These are phyloP conservation scores for Onychorhynchus coronatus DNA, from an alignment of 2,113 vertebrate species.

Conservation along the genomic window DNA sequence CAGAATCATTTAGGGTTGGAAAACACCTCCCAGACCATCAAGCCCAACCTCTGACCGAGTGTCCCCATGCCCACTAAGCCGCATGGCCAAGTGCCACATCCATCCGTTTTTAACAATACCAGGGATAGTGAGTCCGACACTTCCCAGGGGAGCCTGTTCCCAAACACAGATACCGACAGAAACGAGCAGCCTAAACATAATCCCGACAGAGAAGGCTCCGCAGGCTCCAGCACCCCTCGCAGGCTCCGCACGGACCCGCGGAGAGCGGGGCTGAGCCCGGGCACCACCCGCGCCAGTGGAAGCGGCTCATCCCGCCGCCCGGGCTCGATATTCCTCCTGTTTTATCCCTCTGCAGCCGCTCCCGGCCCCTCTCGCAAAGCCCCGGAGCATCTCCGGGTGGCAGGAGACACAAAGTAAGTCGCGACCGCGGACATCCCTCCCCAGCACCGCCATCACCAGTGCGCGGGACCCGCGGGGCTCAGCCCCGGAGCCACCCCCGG, in stretches of 20 bases:
- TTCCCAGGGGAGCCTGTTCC: background rate
- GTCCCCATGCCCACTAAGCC: background rate
- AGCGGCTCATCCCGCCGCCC: background rate
- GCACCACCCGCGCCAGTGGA: background rate
- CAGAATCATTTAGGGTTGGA: background rate
- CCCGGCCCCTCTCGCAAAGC: background rate
- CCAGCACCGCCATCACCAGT: background rate
- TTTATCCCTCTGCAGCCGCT: background rate
- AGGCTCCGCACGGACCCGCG: background rate
- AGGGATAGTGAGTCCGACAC: background rate
- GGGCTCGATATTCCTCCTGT: background rate
- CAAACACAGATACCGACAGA: background rate
- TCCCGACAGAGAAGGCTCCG: fast-evolving
- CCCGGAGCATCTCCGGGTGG: background rate
- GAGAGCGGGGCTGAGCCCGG: background rate
- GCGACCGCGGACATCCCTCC: background rate
- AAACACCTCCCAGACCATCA: background rate
- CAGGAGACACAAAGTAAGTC: background rate
- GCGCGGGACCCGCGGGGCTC: background rate
- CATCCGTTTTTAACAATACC: background rate
- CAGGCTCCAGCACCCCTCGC: background rate
- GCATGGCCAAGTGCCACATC: background rate
- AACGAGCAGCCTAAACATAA: fast-evolving
- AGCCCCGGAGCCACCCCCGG: background rate
- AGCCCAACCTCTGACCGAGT: background rate